A percentile compares a stretch with the other conserved stretches of the same genome.
phyloP scores from a whole-genome alignment of 2,888 invertebrate species.

The Brachylomia viminalis region DNA sequence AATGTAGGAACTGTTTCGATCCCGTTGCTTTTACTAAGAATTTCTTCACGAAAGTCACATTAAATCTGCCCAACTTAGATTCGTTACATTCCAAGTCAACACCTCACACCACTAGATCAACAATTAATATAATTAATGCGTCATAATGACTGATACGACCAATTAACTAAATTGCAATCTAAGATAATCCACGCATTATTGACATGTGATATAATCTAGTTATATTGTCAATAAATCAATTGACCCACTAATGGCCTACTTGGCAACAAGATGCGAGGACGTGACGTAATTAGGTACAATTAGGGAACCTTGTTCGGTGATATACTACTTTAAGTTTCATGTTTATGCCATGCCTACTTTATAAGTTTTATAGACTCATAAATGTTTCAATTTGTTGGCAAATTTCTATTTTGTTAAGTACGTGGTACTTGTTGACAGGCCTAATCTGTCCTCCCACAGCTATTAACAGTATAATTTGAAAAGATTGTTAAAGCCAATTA shows the following conservation, averaged over 20 bases:
- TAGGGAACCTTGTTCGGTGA: conserved; percentile 25
- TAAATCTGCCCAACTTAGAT: not conserved
- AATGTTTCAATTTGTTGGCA: not conserved
- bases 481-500: no score
- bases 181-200: conserved; percentile 47
- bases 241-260: conserved; percentile 58
- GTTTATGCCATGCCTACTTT: not conserved
- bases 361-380: not conserved
- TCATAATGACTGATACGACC: conserved; percentile 23
- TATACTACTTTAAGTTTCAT: conserved; percentile 3
- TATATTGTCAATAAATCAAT: conserved; percentile 60
- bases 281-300: conserved; percentile 52
- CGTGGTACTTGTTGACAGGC: not conserved
- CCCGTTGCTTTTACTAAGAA: not conserved
- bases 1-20: not conserved
- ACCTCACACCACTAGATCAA: conserved; percentile 23
- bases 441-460: no score
- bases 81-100: not conserved
- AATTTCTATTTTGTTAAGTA: not conserved
- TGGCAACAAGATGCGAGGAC: conserved; percentile 40
- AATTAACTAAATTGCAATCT: conserved; percentile 57
- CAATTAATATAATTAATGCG: conserved; percentile 38
- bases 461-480: no score
- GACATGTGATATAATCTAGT: conserved; percentile 58
- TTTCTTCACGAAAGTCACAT: not conserved